phyloP scores from a whole-genome alignment of 30 jellyfish, hydroid and myxozoan species.

The Catostylus mosaicus region DNA sequence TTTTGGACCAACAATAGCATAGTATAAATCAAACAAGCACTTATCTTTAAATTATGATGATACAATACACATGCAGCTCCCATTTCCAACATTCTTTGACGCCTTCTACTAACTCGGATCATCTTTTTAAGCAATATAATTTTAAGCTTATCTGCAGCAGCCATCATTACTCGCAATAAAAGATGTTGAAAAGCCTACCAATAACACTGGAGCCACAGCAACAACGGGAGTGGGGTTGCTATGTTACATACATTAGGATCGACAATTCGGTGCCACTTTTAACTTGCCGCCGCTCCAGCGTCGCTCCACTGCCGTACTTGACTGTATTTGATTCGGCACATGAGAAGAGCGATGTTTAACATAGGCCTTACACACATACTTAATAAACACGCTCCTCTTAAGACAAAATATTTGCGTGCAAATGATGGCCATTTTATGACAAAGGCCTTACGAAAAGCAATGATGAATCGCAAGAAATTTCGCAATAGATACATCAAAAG shows the following conservation, averaged over 20 bases:
- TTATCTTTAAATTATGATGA: neutral
- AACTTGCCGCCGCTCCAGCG: constrained; percentile 7
- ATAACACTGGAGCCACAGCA: too few species aligned
- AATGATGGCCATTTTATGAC: constrained; percentile 59
- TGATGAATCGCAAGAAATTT: constrained; percentile 34
- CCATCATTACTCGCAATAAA: too few species aligned
- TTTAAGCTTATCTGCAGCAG: too few species aligned
- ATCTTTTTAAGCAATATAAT: neutral
- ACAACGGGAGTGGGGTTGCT: too few species aligned
- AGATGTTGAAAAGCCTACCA: too few species aligned
- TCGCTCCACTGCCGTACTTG: constrained; percentile 1
- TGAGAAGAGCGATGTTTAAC: too few species aligned
- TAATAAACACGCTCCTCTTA: constrained; percentile 27
- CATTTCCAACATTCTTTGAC: too few species aligned
- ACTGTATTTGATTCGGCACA: neutral
- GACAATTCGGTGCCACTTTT: neutral
- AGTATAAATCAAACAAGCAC: neutral
- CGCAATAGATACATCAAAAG: constrained; percentile 31
- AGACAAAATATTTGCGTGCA: constrained; percentile 13
- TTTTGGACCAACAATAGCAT: neutral
- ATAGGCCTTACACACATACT: neutral
- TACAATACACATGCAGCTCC: neutral
- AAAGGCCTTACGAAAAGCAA: constrained; percentile 47
- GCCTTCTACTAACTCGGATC: constrained; percentile 3
- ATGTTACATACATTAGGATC: too few species aligned